Evolutionary conservation across 2,888 invertebrate species (phyloP).

Genomic region (Tenthredo distinguenda): DNA sequence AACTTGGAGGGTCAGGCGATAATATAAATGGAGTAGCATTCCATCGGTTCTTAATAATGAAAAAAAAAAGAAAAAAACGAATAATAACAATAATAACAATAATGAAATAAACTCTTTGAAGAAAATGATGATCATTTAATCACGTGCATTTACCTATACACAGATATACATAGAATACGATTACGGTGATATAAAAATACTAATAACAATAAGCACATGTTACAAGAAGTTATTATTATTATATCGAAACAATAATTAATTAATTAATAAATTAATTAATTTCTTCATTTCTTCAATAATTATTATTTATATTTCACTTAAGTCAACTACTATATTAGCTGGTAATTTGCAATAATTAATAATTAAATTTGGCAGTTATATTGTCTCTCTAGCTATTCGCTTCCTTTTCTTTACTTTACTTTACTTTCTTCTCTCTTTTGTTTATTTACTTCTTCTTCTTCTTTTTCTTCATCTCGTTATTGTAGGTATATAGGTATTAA

Average conservation of each 20-base stretch:
- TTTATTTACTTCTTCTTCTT: not conserved
- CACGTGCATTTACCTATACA: constrained; percentile 29
- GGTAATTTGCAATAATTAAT: constrained; percentile 64
- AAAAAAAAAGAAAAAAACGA: not conserved
- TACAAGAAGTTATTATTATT: not conserved
- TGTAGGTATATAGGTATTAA: constrained; percentile 5
- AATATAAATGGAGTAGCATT: not conserved
- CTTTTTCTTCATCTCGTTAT: not conserved
- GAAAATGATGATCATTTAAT: constrained; percentile 15
- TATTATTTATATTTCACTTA: constrained; percentile 25
- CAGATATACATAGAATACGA: not conserved
- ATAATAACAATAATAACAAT: not conserved
- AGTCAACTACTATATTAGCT: constrained; percentile 3
- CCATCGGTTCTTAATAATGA: not conserved
- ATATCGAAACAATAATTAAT: constrained; percentile 27
- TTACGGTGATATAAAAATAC: constrained; percentile 41
- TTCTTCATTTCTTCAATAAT: not conserved
- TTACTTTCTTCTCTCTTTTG: not conserved
- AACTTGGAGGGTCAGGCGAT: not conserved
- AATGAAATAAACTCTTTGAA: not conserved
- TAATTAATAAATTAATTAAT: not conserved
- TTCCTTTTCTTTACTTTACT: constrained; percentile 55
- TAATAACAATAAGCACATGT: constrained; percentile 38
- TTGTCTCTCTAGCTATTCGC: constrained; percentile 75
- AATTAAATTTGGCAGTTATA: constrained; percentile 77